Percentiles rank a stretch among this genome's conserved stretches.
These are phyloP conservation scores for Heliconius melpomene DNA, from an alignment of 1,140 invertebrate genomes.

Conservation along the genomic window DNA sequence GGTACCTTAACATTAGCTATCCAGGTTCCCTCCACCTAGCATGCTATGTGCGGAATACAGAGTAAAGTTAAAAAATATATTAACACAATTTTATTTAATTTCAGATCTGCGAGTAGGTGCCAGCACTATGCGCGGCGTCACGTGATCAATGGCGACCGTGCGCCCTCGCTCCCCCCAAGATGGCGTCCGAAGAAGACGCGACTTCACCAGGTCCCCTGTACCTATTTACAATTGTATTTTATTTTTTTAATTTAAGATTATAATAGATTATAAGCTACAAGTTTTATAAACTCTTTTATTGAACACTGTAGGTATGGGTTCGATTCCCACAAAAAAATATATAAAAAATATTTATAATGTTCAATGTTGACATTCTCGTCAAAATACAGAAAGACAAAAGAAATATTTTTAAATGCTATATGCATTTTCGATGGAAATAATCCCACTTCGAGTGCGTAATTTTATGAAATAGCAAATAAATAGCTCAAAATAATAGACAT, in stretches of 20 bases:
- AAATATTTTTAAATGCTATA: not conserved
- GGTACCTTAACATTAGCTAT: no score
- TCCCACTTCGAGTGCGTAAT: not conserved
- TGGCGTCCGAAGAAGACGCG: slow-evolving; percentile 69
- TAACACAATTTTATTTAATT: slow-evolving; percentile 20
- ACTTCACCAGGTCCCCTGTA: slow-evolving; percentile 65
- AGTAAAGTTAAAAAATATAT: not conserved
- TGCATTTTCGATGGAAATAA: not conserved
- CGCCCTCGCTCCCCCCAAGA: slow-evolving; percentile 69
- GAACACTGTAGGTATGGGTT: no score
- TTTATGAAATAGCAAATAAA: not conserved
- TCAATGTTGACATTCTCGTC: no score
- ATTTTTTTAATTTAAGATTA: slow-evolving; percentile 13
- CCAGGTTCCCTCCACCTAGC: no score
- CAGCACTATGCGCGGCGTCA: slow-evolving; percentile 69
- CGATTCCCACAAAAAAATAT: no score
- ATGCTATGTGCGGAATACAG: no score
- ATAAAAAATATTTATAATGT: no score
- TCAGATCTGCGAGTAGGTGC: slow-evolving; percentile 47
- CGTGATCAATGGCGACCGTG: slow-evolving; percentile 73
- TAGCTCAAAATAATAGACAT: not conserved
- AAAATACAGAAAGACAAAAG: not conserved
- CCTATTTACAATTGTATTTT: slow-evolving; percentile 48
- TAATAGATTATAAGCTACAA: not conserved
- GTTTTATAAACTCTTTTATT: no score